Evolutionary conservation across 2,797 vertebrate genomes (phyloP), one percentile per base, ranked within the genome.

Genomic region (Rhinatrema bivittatum): DNA sequence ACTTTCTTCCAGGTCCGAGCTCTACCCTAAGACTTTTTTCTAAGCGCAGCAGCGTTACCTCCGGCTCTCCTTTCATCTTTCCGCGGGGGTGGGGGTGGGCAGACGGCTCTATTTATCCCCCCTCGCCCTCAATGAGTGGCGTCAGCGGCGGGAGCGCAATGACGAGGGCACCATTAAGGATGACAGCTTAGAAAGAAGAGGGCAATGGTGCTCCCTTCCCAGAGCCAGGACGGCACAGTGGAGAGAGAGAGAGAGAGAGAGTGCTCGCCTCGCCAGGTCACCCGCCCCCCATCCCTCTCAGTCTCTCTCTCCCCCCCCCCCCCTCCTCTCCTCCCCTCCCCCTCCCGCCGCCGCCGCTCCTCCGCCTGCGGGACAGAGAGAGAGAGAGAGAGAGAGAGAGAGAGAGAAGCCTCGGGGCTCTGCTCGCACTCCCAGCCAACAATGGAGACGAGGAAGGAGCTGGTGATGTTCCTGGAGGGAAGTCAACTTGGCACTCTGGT

Each of bases 201-300:
- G 84, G 91, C 87, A 89, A 93, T 91, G 90, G 91, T 93, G 90
- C 89, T 90, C 91, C 91, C 89, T 93, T 91, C 90, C 93, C n/a
- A 93, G 88, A 91, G 87, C 85, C 88, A 76, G 85, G 72, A 81
- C 78, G 72, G 84, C 90, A 70, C 85, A 85, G 82, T 70, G 81
- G 66, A 90, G n/a, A n/a, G n/a, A n/a, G n/a, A n/a, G n/a, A n/a
- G n/a, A n/a, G n/a, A n/a, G n/a, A n/a, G n/a, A n/a, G n/a, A n/a
- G 86, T 77, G 80, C 68, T 87, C 79, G 74, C 81, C 87, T 86
- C 86, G 82, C 86, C 89, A 88, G 89, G 88, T 93, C 88, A 91
- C 78, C 88, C 82, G 81, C 62, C 77, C 65, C 61, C 36, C 33
- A 28, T 36, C 23, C 35, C 20, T 26, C 42, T 42, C 19, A 51